Conservation (phyloP, 1,140 invertebrate species). For the Triops longicaudatus region DNA sequence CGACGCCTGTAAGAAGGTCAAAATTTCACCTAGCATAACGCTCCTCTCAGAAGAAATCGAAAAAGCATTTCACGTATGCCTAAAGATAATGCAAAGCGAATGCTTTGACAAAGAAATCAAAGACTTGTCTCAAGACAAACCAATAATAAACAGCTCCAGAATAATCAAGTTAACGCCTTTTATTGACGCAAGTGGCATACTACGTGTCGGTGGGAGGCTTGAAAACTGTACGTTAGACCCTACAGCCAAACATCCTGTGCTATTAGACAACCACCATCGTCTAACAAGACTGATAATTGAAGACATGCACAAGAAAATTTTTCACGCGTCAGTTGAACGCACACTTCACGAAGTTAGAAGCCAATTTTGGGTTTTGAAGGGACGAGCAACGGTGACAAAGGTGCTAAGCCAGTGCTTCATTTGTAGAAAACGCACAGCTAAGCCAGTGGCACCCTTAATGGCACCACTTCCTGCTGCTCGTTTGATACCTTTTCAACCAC, state of each 20-base stretch:
- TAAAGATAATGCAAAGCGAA: neutral
- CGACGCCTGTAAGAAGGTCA: neutral
- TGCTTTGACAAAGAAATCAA: neutral
- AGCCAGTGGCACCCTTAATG: no score
- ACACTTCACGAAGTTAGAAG: no score
- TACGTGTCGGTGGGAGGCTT: neutral
- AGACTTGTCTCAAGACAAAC: neutral
- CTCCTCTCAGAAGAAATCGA: neutral
- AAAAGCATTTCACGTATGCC: neutral
- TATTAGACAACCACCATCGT: neutral
- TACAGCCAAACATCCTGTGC: neutral
- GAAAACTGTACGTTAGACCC: neutral
- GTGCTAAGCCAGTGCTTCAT: no score
- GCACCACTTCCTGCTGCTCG: no score
- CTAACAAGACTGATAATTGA: neutral
- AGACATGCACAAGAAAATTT: no score
- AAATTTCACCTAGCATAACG: neutral
- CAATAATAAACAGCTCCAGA: neutral
- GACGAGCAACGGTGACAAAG: no score
- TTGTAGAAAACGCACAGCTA: no score
- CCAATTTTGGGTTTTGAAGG: no score
- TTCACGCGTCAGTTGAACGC: no score
- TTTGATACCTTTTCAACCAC: no score
- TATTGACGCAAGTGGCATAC: neutral
- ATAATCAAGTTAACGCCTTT: neutral